Base-by-base conservation (phyloP, 1,140 invertebrate species). In the Dendrolimus kikuchii region DNA sequence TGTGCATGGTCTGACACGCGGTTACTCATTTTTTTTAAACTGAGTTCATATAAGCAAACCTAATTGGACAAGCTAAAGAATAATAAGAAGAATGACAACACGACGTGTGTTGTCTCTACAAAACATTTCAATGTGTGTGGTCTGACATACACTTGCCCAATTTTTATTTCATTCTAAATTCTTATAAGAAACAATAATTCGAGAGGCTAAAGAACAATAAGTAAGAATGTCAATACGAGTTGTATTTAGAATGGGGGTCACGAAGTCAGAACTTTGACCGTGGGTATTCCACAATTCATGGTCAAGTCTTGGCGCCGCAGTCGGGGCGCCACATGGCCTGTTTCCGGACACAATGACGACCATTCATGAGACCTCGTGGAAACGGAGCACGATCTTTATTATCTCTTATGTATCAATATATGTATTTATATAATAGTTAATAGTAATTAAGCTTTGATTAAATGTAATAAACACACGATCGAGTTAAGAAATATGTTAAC, bases 221-320 rank as follows among this genome's bases (percentile, higher is more conserved):
- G 48, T 57, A 52, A 49, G 48, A 65, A 59, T 62, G 55, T 57
- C 44, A 54, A 57, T 40, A 36, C 45, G 40, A 50, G 47, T 47
- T 57, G 47, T 6, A 54, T 51, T 64, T 61, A 57, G 52, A 64
- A 70, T 73, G 67, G 64, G 78, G 77, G 72, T 80, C 74, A 74
- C 61, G 68, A 65, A 62, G 61, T 49, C 67, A 69, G 77, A 71
- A 63, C 67, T 74, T 68, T 73, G 71, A 74, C 72, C 71, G 69
- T 68, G 63, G 56, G 56, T 73, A 69, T 74, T 57, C 68, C 62
- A 66, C 68, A 68, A 69, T 70, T 78, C 77, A 80, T 67, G 74
- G 80, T 62, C 76, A 66, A 61, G 64, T 40, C 10, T 51, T 60
- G 77, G 77, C 79, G 79, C 75, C 77, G 55, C 40, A 42, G 51